Evolutionary conservation across 2,797 vertebrate species (phyloP).

Genomic region (Tapera naevia): DNA sequence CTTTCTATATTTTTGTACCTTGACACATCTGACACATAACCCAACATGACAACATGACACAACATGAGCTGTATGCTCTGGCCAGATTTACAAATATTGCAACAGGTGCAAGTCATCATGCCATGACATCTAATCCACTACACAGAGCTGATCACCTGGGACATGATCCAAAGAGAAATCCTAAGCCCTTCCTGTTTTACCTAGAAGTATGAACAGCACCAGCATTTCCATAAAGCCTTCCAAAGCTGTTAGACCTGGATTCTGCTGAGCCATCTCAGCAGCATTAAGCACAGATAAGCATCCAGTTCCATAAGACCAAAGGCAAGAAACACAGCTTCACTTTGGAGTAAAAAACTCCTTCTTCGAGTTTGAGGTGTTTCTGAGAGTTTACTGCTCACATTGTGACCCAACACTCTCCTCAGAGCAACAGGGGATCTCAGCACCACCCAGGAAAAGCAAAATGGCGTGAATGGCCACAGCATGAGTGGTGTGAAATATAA

Average conservation of each 20-base stretch:
- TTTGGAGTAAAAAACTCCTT: not conserved
- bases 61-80: not conserved
- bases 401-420: not conserved
- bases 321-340: not conserved
- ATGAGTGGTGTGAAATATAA: not conserved
- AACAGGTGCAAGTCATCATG: not conserved
- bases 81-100: not conserved
- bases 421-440: not conserved
- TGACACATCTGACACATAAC: not conserved
- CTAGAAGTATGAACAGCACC: not conserved
- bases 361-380: not conserved
- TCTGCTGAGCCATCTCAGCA: not conserved
- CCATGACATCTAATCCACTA: not conserved
- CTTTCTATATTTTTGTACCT: not conserved
- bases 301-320: not conserved
- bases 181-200: not conserved
- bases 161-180: not conserved
- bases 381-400: not conserved
- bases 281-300: fast-evolving
- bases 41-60: not conserved
- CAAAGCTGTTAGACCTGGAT: not conserved
- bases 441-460: not conserved
- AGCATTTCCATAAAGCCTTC: not conserved
- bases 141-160: fast-evolving
- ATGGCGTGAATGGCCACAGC: not conserved